These are phyloP conservation scores for Miichthys miiuy DNA, from an alignment of 2,797 vertebrate genomes.

Conservation along the genomic window DNA sequence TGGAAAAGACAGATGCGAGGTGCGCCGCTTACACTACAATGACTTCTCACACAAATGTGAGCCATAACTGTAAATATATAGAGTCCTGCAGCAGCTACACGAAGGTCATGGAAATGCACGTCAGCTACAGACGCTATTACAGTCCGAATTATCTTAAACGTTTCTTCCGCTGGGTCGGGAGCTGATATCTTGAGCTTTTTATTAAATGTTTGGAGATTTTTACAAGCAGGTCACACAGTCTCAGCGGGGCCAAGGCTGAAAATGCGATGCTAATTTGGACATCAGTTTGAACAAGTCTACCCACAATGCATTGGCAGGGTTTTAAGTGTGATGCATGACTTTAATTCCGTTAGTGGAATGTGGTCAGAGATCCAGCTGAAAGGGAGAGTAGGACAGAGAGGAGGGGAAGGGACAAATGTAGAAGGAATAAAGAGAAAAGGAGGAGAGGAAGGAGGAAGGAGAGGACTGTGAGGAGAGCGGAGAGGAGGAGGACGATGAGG, in stretches of 20 bases:
- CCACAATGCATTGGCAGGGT: slow-evolving; percentile 82
- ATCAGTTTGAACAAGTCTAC: slow-evolving; percentile 81
- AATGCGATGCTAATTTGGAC: slow-evolving; percentile 79
- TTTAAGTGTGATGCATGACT: slow-evolving; percentile 85
- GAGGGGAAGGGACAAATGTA: slow-evolving; percentile 69
- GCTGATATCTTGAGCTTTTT: slow-evolving; percentile 53
- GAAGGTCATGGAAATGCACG: slow-evolving; percentile 47
- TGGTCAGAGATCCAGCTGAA: slow-evolving; percentile 76
- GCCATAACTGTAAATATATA: slow-evolving; percentile 52
- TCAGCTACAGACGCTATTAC: background rate
- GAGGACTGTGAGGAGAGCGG: slow-evolving; percentile 37
- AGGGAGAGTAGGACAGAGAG: slow-evolving; percentile 65
- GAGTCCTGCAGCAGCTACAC: slow-evolving; percentile 23
- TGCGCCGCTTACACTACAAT: slow-evolving; percentile 33
- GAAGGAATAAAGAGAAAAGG: slow-evolving; percentile 63
- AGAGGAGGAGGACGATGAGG: background rate
- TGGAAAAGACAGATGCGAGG: slow-evolving; percentile 51
- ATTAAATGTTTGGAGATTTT: slow-evolving; percentile 63
- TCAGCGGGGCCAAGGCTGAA: slow-evolving; percentile 49
- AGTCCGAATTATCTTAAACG: slow-evolving; percentile 29
- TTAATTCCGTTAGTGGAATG: slow-evolving; percentile 84
- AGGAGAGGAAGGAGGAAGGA: slow-evolving; percentile 46
- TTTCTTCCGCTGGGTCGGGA: slow-evolving; percentile 13
- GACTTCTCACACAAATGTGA: slow-evolving; percentile 43
- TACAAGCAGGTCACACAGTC: slow-evolving; percentile 65